These are phyloP conservation scores for Hydrochoerus hydrochaeris DNA, from an alignment of 2,113 vertebrate species.

Conservation along the genomic window DNA sequence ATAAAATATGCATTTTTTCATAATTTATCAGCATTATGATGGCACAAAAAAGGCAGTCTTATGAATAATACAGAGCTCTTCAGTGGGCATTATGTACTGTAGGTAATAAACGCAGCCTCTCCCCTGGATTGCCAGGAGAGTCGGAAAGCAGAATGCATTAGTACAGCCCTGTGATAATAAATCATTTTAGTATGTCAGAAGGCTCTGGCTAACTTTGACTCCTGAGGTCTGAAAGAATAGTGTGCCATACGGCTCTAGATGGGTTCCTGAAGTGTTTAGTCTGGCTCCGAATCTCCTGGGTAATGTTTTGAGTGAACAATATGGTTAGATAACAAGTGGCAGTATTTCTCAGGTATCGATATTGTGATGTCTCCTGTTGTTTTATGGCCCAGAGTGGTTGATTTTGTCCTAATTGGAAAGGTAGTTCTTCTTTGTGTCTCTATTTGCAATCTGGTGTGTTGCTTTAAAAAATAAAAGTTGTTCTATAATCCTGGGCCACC, in stretches of 20 bases:
- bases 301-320: constrained; percentile 90
- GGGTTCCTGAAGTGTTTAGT: constrained; percentile 89
- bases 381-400: constrained; percentile 90
- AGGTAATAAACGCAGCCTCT: constrained; percentile 92
- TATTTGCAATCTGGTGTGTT: constrained; percentile 86
- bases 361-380: constrained; percentile 87
- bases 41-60: constrained; percentile 92
- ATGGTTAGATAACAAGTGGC: constrained; percentile 91
- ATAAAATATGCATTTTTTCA: constrained; percentile 93
- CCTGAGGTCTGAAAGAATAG: constrained; percentile 86
- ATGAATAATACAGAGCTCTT: constrained; percentile 96
- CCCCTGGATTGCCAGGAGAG: constrained; percentile 90
- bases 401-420: constrained; percentile 91
- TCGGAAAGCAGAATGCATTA: constrained; percentile 93
- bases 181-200: constrained; percentile 91
- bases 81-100: constrained; percentile 89
- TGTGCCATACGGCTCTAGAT: constrained; percentile 86
- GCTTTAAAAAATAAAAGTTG: constrained; percentile 66
- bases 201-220: constrained; percentile 88
- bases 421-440: constrained; percentile 90
- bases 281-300: constrained; percentile 88
- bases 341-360: constrained; percentile 90
- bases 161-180: constrained; percentile 92
- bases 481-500: constrained; percentile 40
- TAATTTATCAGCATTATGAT: constrained; percentile 90